Evolutionary conservation across 2,113 vertebrate species (phyloP).

Genomic region (Oenanthe oenanthe): DNA sequence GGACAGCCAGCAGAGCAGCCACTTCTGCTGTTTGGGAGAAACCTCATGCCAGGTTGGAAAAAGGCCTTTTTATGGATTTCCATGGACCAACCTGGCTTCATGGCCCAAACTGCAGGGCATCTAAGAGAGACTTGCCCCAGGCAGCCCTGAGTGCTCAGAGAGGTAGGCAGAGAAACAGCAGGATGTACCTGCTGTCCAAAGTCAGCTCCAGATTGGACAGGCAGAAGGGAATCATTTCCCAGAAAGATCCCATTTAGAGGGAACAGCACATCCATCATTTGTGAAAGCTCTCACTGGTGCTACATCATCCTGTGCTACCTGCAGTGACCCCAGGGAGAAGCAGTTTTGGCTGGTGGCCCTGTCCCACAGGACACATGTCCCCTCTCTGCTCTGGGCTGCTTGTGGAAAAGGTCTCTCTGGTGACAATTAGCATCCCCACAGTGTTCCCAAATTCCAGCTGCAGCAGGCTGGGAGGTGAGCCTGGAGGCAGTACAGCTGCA

Average conservation of each 20-base stretch:
- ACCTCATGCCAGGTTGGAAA: not conserved
- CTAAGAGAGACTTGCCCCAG: not conserved
- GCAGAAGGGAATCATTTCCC: fast-evolving
- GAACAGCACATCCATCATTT: not conserved
- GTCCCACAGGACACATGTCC: fast-evolving
- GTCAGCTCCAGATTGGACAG: not conserved
- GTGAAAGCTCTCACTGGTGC: not conserved
- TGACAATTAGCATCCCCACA: not conserved
- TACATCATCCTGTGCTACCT: not conserved
- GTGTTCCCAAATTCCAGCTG: fast-evolving
- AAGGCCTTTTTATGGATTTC: not conserved
- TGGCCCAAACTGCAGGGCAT: not conserved
- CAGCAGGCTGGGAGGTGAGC: not conserved
- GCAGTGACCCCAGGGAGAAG: not conserved
- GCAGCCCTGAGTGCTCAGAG: too few relatives aligned
- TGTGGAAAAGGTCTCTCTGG: not conserved
- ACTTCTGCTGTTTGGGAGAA: not conserved
- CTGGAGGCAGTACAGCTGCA: not conserved
- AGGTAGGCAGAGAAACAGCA: too few relatives aligned
- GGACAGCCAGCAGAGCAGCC: not conserved
- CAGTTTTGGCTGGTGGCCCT: not conserved
- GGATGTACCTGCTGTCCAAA: not conserved
- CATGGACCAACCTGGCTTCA: not conserved
- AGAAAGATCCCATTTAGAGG: not conserved
- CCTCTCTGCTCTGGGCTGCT: not conserved